Percentiles rank a stretch among this genome's conserved stretches.
These are phyloP conservation scores for Clarias laeviceps DNA, from an alignment of 2,797 vertebrate genomes.

Conservation along the genomic window DNA sequence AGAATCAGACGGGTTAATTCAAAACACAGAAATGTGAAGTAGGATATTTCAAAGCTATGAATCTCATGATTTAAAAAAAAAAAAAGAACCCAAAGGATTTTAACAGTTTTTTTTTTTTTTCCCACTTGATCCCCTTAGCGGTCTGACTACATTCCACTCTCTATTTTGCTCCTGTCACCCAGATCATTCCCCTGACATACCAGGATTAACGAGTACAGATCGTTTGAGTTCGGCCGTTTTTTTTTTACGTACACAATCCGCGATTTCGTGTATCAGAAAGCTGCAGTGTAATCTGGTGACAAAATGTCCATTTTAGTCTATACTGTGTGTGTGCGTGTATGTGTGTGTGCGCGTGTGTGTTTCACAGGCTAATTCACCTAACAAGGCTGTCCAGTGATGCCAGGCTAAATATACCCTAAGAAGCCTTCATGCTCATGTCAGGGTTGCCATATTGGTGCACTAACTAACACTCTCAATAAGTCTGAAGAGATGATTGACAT, in stretches of 20 bases:
- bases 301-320: background rate
- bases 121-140: background rate
- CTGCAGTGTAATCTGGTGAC: conserved; percentile 1
- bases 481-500: conserved; percentile 12
- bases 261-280: background rate
- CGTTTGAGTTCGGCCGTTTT: background rate
- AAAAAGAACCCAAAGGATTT: background rate
- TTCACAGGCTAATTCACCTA: conserved; percentile 12
- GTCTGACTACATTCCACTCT: background rate
- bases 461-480: background rate
- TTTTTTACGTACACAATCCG: background rate
- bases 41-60: background rate
- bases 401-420: conserved; percentile 9
- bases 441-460: background rate
- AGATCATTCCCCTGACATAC: background rate
- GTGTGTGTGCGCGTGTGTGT: conserved; percentile 3
- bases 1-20: background rate
- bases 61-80: background rate
- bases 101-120: background rate
- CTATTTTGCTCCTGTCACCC: background rate
- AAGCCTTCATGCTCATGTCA: background rate
- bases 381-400: conserved; percentile 23
- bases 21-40: background rate
- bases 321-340: conserved; percentile 11
- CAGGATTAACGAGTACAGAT: conserved; percentile 7